Conservation (phyloP, 2,797 vertebrate genomes). For the Hybognathus amarus region DNA sequence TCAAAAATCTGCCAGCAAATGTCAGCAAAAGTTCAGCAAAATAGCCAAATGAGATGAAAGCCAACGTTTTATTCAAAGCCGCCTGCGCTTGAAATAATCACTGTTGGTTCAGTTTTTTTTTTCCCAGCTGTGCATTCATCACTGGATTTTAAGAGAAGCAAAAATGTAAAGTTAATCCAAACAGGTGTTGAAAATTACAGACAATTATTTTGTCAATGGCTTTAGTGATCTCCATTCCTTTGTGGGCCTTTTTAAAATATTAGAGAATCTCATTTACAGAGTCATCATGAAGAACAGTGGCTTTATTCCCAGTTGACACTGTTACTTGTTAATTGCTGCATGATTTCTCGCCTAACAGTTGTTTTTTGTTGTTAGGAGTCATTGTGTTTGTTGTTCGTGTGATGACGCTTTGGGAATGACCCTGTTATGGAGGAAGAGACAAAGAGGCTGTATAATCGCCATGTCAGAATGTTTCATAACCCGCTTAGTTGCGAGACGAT, state of each 20-base stretch:
- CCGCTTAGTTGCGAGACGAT: conserved; percentile 64
- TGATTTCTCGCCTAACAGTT: conserved; percentile 16
- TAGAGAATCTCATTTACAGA: conserved; percentile 59
- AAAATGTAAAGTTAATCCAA: conserved; percentile 41
- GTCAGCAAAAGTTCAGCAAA: conserved; percentile 56
- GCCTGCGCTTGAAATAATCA: not conserved
- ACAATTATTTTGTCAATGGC: conserved; percentile 69
- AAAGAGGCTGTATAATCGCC: conserved; percentile 62
- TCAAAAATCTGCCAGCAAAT: conserved; percentile 66
- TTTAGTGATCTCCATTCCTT: conserved; percentile 67
- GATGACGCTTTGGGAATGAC: conserved; percentile 21
- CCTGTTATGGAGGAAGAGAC: conserved; percentile 43
- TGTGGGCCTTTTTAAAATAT: conserved; percentile 55
- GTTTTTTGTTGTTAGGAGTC: conserved; percentile 12
- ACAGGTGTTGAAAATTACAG: conserved; percentile 58
- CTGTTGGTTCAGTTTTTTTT: not conserved
- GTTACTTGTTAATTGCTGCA: conserved; percentile 51
- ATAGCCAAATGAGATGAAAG: conserved; percentile 41
- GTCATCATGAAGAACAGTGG: conserved; percentile 56
- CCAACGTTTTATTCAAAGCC: not conserved
- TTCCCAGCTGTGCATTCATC: not conserved
- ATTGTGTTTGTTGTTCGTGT: conserved; percentile 23
- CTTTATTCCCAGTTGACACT: conserved; percentile 57
- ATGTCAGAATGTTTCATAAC: conserved; percentile 69
- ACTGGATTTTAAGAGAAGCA: not conserved